A percentile compares a stretch with the other conserved stretches of the same genome.
These are phyloP conservation scores for Bambusicola thoracicus DNA, from an alignment of 2,113 vertebrate species.

Conservation along the genomic window DNA sequence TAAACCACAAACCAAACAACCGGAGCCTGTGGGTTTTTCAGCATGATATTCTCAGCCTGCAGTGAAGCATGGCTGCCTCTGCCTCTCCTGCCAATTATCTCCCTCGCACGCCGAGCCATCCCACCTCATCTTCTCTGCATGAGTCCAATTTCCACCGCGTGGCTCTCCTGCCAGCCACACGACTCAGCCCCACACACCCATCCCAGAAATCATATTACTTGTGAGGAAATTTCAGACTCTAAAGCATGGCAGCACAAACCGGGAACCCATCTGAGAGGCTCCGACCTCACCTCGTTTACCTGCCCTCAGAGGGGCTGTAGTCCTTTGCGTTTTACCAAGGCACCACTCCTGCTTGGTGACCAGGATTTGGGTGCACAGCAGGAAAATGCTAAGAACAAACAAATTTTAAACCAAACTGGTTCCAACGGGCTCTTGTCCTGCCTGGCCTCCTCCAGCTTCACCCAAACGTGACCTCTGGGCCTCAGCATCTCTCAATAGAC, in stretches of 20 bases:
- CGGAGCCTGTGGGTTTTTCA: not conserved
- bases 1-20: not conserved
- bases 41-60: not conserved
- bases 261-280: fast-evolving
- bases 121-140: not conserved
- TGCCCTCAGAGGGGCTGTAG: not conserved
- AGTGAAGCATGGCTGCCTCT: not conserved
- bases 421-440: fast-evolving
- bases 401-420: not conserved
- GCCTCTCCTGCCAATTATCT: not conserved
- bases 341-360: fast-evolving
- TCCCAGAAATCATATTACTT: not conserved
- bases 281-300: fast-evolving
- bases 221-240: fast-evolving
- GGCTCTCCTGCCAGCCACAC: not conserved
- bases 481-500: fast-evolving
- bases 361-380: not conserved
- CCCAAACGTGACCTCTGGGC: fast-evolving
- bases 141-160: fast-evolving
- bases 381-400: not conserved
- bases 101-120: not conserved
- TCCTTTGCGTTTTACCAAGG: not conserved
- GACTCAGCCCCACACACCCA: not conserved
- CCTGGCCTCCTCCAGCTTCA: not conserved
- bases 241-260: fast-evolving